Conservation (phyloP, 2,113 vertebrate genomes). For the Gila orcuttii region DNA sequence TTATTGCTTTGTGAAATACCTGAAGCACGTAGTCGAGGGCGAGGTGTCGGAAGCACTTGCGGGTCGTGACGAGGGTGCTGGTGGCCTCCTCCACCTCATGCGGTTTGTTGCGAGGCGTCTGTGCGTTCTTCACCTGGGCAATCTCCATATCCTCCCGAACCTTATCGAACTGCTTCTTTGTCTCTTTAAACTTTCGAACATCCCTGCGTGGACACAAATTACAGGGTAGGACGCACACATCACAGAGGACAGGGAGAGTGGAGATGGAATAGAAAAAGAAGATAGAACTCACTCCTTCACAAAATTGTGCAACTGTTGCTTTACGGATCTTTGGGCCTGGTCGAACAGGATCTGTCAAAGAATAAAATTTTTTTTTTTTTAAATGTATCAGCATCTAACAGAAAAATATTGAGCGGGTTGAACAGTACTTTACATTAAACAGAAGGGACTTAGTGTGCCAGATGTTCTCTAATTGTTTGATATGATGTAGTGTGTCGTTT, state of each 20-base stretch:
- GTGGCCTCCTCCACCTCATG: constrained; percentile 95
- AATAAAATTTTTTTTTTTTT: no score
- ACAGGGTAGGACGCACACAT: not conserved
- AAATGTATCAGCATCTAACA: no score
- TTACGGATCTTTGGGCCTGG: constrained; percentile 97
- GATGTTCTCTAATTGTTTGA: not conserved
- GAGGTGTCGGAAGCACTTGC: constrained; percentile 94
- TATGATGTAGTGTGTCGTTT: not conserved
- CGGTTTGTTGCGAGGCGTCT: constrained; percentile 91
- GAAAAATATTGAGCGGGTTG: not conserved
- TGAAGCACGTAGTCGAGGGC: constrained; percentile 96
- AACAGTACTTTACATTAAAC: not conserved
- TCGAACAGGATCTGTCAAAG: constrained; percentile 93
- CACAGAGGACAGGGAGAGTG: not conserved
- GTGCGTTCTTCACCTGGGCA: constrained; percentile 93
- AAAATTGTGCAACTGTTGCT: constrained; percentile 94
- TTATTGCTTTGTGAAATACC: constrained; percentile 67
- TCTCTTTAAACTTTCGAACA: constrained; percentile 96
- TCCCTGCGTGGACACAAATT: constrained; percentile 76
- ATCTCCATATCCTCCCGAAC: constrained; percentile 96
- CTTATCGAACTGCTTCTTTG: constrained; percentile 97
- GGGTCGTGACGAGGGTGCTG: constrained; percentile 84
- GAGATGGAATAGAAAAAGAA: constrained; percentile 10
- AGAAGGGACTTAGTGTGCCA: not conserved
- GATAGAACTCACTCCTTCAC: constrained; percentile 93